These are phyloP conservation scores for Drosophila tripunctata DNA, from an alignment of 2,888 invertebrate genomes.

Conservation along the genomic window DNA sequence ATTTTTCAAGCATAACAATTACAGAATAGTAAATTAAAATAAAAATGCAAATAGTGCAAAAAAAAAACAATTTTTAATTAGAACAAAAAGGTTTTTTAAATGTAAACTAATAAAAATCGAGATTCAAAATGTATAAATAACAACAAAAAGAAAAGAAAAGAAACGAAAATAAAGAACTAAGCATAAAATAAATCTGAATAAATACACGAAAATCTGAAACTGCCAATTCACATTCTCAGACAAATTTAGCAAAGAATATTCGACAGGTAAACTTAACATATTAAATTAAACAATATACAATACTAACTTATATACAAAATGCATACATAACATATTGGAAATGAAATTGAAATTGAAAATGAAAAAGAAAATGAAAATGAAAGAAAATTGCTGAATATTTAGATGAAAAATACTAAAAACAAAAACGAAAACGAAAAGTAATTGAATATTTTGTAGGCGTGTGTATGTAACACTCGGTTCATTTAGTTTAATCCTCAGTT, in stretches of 20 bases:
- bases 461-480: conserved; percentile 7
- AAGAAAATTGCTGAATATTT: conserved; percentile 35
- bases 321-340: conserved; percentile 41
- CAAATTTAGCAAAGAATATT: conserved; percentile 46
- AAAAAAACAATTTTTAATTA: conserved; percentile 56
- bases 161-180: too few species aligned
- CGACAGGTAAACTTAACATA: conserved; percentile 35
- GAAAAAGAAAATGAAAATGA: conserved; percentile 16
- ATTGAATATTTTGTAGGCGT: conserved; percentile 1
- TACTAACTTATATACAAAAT: conserved; percentile 39
- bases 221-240: conserved; percentile 78
- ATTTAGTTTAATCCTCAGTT: conserved; percentile 2
- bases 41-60: conserved; percentile 49
- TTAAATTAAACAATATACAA: conserved; percentile 56
- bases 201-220: conserved; percentile 61
- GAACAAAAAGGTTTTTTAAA: conserved; percentile 55
- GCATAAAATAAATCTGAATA: conserved; percentile 16
- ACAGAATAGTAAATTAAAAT: conserved; percentile 22
- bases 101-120: conserved; percentile 40
- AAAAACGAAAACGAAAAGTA: conserved; percentile 15
- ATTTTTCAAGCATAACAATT: conserved; percentile 36
- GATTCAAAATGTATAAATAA: conserved; percentile 28
- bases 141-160: too few species aligned
- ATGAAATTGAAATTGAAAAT: conserved; percentile 25
- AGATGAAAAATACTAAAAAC: conserved; percentile 26